Base-by-base conservation (phyloP, 2,113 vertebrate species). In the Siphamia tubifer region DNA sequence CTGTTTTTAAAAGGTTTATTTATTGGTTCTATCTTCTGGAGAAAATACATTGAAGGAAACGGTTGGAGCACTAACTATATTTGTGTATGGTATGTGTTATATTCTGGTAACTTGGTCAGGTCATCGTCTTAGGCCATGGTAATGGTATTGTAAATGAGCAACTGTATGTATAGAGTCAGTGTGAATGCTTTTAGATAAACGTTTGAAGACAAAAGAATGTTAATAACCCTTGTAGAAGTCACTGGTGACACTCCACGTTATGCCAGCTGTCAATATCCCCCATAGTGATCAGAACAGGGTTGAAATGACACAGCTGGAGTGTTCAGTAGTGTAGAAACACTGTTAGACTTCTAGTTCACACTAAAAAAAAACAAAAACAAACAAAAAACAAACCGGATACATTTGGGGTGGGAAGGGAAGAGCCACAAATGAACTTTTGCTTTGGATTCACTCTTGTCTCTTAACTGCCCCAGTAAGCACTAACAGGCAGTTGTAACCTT, bases 151-250 rank as follows among this genome's bases (percentile, higher is more conserved):
- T 90, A 84, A 87, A 90, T 89, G 74, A 88, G 73, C 68, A 83
- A 75, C 78, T 86, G 85, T 92, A 87, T 83, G 87, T 89, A 78
- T 81, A 89, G 88, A 86, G 85, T 90, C 78, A 74, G 81, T 77
- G 90, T 86, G 89, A 89, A 89, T 84, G 85, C 81, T 86, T 88
- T 89, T 85, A 79, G 85, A 85, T 85, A 80, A 82, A 85, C 34
- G 68, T 87, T 91, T 89, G 87, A 92, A 93, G 93, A 93, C 92
- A 89, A 69, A 92, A 87, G 90, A 93, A 93, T 91, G 93, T 93
- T 86, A 60, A 87, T 86, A 85, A 62, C 72, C 72, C 87, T 74
- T 70, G 77, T 86, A 87, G 82, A 87, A 78, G 81, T 89, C 82
- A 85, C 89, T 87, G 85, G 85, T 83, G 84, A 70, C 79, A 51